Percentiles rank a stretch among this genome's conserved stretches.
These are phyloP conservation scores for Prietella phreatophila DNA, from an alignment of 2,113 vertebrate species.

Conservation along the genomic window DNA sequence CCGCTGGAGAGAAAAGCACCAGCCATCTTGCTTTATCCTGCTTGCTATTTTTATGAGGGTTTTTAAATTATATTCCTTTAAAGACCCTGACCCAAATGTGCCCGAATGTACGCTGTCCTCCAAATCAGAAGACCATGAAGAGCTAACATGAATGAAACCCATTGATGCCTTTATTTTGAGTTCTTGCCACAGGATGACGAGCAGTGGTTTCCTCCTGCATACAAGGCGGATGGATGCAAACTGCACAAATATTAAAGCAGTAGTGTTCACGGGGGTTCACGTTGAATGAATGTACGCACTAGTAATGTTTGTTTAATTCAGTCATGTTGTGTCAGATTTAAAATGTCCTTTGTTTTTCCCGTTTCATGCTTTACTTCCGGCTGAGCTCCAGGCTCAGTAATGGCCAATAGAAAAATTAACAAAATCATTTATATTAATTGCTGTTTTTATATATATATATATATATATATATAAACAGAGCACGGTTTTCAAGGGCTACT, in stretches of 20 bases:
- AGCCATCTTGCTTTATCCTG: constrained; percentile 16
- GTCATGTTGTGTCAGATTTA: constrained; percentile 11
- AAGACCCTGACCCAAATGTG: constrained; percentile 45
- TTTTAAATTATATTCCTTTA: constrained; percentile 15
- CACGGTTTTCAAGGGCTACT: neutral
- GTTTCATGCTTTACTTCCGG: constrained; percentile 1
- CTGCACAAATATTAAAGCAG: constrained; percentile 15
- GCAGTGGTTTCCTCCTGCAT: constrained; percentile 28
- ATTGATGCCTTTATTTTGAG: constrained; percentile 51
- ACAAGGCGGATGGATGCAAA: constrained; percentile 25
- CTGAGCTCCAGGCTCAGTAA: neutral
- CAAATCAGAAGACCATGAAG: constrained; percentile 51
- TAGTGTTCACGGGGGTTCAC: neutral
- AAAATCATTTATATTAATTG: neutral
- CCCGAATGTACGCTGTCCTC: constrained; percentile 52
- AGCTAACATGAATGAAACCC: constrained; percentile 49
- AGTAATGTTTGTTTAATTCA: constrained; percentile 22
- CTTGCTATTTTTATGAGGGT: neutral
- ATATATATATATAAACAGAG: neutral
- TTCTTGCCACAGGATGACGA: constrained; percentile 9
- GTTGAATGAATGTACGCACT: constrained; percentile 10
- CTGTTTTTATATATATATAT: neutral
- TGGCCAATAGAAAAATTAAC: neutral
- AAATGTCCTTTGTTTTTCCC: constrained; percentile 36
- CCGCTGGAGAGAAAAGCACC: constrained; percentile 45